Percentiles rank a stretch among this genome's conserved stretches.
Evolutionary conservation across 2,797 vertebrate species (phyloP).

Genomic region (Morelia viridis): DNA sequence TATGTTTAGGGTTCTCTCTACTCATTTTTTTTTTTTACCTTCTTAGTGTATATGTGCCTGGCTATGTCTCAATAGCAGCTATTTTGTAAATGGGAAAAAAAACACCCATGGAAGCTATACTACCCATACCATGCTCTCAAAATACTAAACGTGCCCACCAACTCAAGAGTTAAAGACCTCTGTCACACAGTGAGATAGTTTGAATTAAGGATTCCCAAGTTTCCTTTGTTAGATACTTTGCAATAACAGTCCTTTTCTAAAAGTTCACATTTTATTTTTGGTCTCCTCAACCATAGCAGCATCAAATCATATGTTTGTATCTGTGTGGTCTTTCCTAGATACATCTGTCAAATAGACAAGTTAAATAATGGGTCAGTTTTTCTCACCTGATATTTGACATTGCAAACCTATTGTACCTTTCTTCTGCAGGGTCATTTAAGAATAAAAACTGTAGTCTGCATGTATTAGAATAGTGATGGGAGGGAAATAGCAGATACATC

Average conservation of each 20-base stretch:
- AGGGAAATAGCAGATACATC: constrained; percentile 34
- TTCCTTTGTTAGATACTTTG: not conserved
- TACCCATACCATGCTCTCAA: not conserved
- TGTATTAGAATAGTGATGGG: constrained; percentile 36
- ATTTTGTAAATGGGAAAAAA: not conserved
- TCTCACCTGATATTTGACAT: constrained; percentile 67
- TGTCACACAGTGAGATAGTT: not conserved
- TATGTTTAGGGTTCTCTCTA: not conserved
- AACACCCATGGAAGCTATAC: not conserved
- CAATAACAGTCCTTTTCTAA: constrained; percentile 45
- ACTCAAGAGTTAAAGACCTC: not conserved
- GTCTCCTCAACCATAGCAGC: constrained; percentile 49
- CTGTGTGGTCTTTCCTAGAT: constrained; percentile 67
- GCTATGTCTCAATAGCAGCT: not conserved
- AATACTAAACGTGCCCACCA: not conserved
- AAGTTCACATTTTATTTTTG: constrained; percentile 61
- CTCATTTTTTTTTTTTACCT: not conserved
- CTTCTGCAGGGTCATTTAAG: constrained; percentile 10
- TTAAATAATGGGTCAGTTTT: constrained; percentile 56
- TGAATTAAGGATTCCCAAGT: not conserved
- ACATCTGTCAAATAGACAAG: constrained; percentile 65
- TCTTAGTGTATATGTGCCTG: not conserved
- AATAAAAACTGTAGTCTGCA: constrained; percentile 39
- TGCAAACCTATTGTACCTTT: constrained; percentile 45
- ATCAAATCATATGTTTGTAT: constrained; percentile 69